phyloP scores from a whole-genome alignment of 2,113 vertebrate species.

The Pseudonaja textilis region DNA sequence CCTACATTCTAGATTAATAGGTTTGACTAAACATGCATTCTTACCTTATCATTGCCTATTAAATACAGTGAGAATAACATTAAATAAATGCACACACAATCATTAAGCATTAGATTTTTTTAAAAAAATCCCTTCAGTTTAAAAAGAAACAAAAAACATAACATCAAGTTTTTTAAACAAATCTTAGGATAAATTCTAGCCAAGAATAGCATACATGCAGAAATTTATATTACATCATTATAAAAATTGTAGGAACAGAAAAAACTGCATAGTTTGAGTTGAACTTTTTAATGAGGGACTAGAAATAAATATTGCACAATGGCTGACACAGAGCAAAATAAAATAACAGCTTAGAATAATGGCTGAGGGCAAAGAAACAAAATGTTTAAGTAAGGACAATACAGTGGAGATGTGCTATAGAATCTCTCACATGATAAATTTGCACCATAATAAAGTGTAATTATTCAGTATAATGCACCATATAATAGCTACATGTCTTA shows the following conservation, averaged over 20 bases:
- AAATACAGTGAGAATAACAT: background rate
- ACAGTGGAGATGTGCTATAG: background rate
- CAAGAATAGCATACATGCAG: background rate
- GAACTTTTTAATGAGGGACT: background rate
- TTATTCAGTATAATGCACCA: background rate
- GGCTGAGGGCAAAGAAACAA: background rate
- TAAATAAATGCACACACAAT: background rate
- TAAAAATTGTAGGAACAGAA: background rate
- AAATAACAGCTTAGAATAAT: background rate
- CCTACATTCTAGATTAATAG: background rate
- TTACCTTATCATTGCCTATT: background rate
- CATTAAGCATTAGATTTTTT: background rate
- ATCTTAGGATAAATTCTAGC: background rate
- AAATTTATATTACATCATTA: background rate
- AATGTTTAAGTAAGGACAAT: background rate
- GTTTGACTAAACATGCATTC: background rate
- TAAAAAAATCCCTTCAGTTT: background rate
- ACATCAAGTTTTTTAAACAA: background rate
- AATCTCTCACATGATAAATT: constrained; percentile 3
- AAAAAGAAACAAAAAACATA: background rate
- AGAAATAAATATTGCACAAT: background rate
- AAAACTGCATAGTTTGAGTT: background rate
- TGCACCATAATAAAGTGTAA: constrained; percentile 11
- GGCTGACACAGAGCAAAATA: background rate
- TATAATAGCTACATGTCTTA: constrained; percentile 19